Percentiles rank a stretch among this genome's conserved stretches.
phyloP scores from a whole-genome alignment of 2,113 vertebrate species.

The Gadus macrocephalus region DNA sequence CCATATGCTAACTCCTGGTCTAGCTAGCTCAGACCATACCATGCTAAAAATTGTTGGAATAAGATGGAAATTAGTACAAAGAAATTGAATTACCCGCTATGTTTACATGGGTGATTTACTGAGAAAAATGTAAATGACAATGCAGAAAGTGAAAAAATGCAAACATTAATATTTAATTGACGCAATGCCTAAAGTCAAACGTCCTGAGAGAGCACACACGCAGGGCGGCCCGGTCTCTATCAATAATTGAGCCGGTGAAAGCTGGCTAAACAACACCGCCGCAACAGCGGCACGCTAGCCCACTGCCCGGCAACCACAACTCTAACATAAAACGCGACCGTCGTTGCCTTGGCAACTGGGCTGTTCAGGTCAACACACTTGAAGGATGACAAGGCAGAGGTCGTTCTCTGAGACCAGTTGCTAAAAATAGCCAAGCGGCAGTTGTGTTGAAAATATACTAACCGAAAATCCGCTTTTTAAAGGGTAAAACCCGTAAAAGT shows the following conservation, averaged over 20 bases:
- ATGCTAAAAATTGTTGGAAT: neutral
- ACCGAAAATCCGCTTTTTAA: too few species aligned
- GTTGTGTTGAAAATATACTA: neutral
- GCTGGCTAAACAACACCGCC: neutral
- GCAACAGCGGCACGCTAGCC: constrained; percentile 32
- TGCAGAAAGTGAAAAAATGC: too few species aligned
- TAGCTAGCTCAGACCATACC: neutral
- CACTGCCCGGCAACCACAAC: constrained; percentile 67
- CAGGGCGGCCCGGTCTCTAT: constrained; percentile 31
- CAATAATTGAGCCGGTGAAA: constrained; percentile 58
- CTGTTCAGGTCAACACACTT: constrained; percentile 34
- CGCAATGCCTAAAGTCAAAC: too few species aligned
- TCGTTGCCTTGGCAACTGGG: constrained; percentile 58
- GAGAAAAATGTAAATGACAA: too few species aligned
- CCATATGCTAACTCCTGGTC: constrained; percentile 8
- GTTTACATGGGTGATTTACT: too few species aligned
- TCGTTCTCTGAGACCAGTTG: neutral
- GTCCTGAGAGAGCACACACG: too few species aligned
- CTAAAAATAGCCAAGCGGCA: constrained; percentile 33
- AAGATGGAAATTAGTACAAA: too few species aligned
- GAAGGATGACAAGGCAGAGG: constrained; percentile 13
- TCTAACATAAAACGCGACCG: constrained; percentile 51
- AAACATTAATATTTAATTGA: too few species aligned
- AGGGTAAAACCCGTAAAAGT: too few species aligned
- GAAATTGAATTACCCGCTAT: too few species aligned